phyloP scores from a whole-genome alignment of 2,888 invertebrate genomes.

The Rhabditophanes sp. region DNA sequence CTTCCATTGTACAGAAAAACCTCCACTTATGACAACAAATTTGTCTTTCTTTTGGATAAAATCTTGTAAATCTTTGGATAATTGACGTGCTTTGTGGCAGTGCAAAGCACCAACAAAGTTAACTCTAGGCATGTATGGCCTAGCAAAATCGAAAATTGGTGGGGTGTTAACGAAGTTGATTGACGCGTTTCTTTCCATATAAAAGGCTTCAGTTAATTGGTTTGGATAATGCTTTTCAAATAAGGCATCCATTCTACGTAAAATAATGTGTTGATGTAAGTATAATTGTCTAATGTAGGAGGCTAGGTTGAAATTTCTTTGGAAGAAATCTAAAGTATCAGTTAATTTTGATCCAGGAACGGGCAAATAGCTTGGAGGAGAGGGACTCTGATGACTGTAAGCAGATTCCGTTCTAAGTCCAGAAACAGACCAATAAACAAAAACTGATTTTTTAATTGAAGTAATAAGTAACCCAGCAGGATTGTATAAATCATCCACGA shows the following conservation, averaged over 20 bases:
- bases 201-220: slow-evolving; percentile 17
- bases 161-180: slow-evolving; percentile 43
- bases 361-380: slow-evolving; percentile 41
- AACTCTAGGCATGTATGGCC: slow-evolving; percentile 42
- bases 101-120: slow-evolving; percentile 43
- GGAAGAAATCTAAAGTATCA: slow-evolving; percentile 31
- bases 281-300: slow-evolving; percentile 36
- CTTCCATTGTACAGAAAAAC: slow-evolving; percentile 33
- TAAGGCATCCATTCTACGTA: slow-evolving; percentile 32
- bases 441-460: slow-evolving; percentile 28
- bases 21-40: slow-evolving; percentile 34
- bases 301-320: slow-evolving; percentile 32
- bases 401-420: slow-evolving; percentile 41
- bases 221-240: slow-evolving; percentile 16
- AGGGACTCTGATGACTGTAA: slow-evolving; percentile 41
- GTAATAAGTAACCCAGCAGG: slow-evolving; percentile 40
- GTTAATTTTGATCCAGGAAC: slow-evolving; percentile 41
- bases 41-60: slow-evolving; percentile 12
- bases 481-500: slow-evolving; percentile 43
- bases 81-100: slow-evolving; percentile 37
- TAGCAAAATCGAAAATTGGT: slow-evolving; percentile 43
- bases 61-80: not conserved
- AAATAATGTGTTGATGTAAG: slow-evolving; percentile 39
- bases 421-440: slow-evolving; percentile 42
- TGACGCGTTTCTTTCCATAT: slow-evolving; percentile 42